Conservation (phyloP, 1,140 invertebrate species). For the Platyura marginata region DNA sequence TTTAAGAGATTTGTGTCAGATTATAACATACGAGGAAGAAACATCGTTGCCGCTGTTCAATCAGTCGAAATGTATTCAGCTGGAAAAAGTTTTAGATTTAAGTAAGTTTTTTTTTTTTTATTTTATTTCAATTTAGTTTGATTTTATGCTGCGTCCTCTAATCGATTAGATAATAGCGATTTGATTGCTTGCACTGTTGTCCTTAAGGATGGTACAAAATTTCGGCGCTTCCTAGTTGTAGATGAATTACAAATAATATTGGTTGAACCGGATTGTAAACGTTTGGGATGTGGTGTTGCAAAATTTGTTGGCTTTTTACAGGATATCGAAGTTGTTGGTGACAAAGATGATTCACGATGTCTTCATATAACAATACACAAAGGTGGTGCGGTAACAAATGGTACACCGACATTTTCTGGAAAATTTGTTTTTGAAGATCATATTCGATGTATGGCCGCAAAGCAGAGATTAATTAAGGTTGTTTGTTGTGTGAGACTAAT, state of each 20-base stretch:
- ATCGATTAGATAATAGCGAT: constrained; percentile 96
- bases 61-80: constrained; percentile 71
- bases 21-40: constrained; percentile 65
- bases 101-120: constrained; percentile 39
- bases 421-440: constrained; percentile 98
- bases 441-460: constrained; percentile 92
- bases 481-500: too few relatives aligned
- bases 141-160: constrained; percentile 17
- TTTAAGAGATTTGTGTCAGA: constrained; percentile 66
- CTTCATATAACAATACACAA: constrained; percentile 88
- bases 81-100: constrained; percentile 81
- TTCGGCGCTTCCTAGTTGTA: constrained; percentile 84
- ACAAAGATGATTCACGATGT: constrained; percentile 92
- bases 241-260: constrained; percentile 88
- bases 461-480: constrained; percentile 62
- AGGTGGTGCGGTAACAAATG: constrained; percentile 35
- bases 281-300: constrained; percentile 90
- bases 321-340: constrained; percentile 64
- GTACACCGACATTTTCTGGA: constrained; percentile 64
- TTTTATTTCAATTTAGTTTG: constrained; percentile 5
- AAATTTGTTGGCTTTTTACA: constrained; percentile 82
- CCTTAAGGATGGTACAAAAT: constrained; percentile 73
- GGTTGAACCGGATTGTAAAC: constrained; percentile 85
- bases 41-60: constrained; percentile 82
- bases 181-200: constrained; percentile 89